Base-by-base conservation (phyloP, 2,888 invertebrate genomes). In the Archaeoteleia sp. region DNA sequence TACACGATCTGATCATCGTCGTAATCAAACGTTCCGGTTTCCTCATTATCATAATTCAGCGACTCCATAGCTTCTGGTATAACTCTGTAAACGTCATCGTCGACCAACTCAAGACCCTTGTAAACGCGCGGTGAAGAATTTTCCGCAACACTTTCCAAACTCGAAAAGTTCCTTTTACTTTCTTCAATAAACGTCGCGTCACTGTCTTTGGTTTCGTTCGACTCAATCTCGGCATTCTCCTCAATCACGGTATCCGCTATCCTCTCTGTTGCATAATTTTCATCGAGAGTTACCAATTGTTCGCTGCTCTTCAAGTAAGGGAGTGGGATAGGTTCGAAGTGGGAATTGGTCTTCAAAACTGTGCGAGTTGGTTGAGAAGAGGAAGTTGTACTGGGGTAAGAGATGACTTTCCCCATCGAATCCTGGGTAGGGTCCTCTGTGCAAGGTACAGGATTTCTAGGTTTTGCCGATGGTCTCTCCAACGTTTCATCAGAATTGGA, bases 81-180 rank as follows among this genome's bases (percentile, higher is more conserved):
- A 15, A 85, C 85, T 37, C 82, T 76, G 67, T 84, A 85, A 39
- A 85, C 82, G 34, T 85, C 84, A 27, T 82, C 84, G 17, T 79
- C 81, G 39, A 85, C 74, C 84, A 83, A 85, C 27, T 84, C 83
- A 12, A 85, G 70, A 0, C 84, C 85, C 55, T 83, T 82, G 74
- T 82, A 84, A 46, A 79, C 75, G 39, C 73, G 57, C 9, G 54
- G 66, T 25, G 27, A 57, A 13, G 46, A 7, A 3, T 37, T 8
- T 4, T 65, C 57, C 0, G 48, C 20, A 10, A 20, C 20, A 20
- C 3, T 20, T 4, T 20, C 20, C 5, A n/a, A n/a, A n/a, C n/a
- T n/a, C n/a, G n/a, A n/a, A n/a, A n/a, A n/a, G n/a, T n/a, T n/a
- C 15, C 17, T 20, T 30, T 20, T 48, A n/a, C 58, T 37, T n/a